Evolutionary conservation across 2,888 invertebrate species (phyloP).

Genomic region (Drosophila leonis): DNA sequence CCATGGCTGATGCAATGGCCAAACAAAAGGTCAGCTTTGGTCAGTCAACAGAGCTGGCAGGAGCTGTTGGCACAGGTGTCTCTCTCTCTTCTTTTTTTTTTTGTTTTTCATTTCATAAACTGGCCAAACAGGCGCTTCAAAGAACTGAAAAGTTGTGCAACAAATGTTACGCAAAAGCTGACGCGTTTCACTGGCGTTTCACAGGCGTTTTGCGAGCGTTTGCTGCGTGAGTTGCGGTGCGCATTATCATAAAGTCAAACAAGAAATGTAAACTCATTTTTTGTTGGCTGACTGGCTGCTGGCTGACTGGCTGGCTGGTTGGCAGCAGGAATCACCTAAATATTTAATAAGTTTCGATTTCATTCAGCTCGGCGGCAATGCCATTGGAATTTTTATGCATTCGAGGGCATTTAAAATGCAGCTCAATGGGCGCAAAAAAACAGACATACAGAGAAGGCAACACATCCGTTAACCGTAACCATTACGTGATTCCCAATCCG

Average conservation of each 20-base stretch:
- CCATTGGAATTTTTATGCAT: slow-evolving; percentile 63
- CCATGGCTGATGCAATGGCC: slow-evolving; percentile 38
- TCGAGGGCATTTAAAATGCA: slow-evolving; percentile 80
- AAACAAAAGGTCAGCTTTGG: slow-evolving; percentile 58
- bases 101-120: slow-evolving; percentile 23
- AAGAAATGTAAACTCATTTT: slow-evolving; percentile 78
- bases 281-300: slow-evolving; percentile 35
- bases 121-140: slow-evolving; percentile 33
- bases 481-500: slow-evolving; percentile 70
- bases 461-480: slow-evolving; percentile 65
- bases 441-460: slow-evolving; percentile 18
- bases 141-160: slow-evolving; percentile 35
- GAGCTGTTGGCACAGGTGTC: slow-evolving; percentile 35
- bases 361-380: slow-evolving; percentile 56
- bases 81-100: not conserved
- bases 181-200: slow-evolving; percentile 14
- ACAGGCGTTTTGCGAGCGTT: slow-evolving; percentile 24
- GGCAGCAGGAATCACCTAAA: slow-evolving; percentile 70
- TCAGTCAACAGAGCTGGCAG: not conserved
- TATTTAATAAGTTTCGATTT: slow-evolving; percentile 85
- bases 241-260: slow-evolving; percentile 83
- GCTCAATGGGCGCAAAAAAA: slow-evolving; percentile 63
- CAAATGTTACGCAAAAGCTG: slow-evolving; percentile 16
- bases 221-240: slow-evolving; percentile 25
- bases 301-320: slow-evolving; percentile 18